A percentile compares a stretch with the other conserved stretches of the same genome.
Conservation (phyloP, 2,888 invertebrate species). For the Protonemura montana region DNA sequence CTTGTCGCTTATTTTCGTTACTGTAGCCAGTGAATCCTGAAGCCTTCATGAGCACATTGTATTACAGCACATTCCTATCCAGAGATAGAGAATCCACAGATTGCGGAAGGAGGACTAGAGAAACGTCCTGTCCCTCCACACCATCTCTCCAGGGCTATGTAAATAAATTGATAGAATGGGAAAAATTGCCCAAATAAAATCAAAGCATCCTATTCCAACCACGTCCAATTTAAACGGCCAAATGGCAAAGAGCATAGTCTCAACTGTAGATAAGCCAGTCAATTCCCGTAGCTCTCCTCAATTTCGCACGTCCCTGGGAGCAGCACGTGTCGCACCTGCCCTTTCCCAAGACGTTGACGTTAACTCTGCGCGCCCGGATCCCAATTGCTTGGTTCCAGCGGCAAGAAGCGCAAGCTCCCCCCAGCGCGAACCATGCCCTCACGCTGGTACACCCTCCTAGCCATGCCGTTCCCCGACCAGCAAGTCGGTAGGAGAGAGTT, state of each 20-base stretch:
- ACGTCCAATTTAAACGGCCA: neutral
- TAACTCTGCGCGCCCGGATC: conserved; percentile 8
- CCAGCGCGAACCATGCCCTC: conserved; percentile 69
- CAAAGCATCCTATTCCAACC: too few relatives aligned
- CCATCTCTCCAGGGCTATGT: too few relatives aligned
- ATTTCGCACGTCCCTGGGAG: conserved; percentile 32
- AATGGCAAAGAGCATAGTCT: neutral
- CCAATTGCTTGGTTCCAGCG: conserved; percentile 56
- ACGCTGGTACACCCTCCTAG: conserved; percentile 89
- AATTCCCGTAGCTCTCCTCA: neutral
- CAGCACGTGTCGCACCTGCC: conserved; percentile 14
- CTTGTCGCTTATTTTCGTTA: conserved; percentile 13
- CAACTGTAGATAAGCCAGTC: neutral
- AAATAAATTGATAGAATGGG: too few relatives aligned
- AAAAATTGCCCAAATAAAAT: too few relatives aligned
- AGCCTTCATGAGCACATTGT: conserved; percentile 35
- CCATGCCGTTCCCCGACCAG: conserved; percentile 92
- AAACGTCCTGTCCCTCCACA: neutral
- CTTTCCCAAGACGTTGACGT: neutral
- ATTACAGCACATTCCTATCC: conserved; percentile 39
- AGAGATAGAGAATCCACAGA: neutral
- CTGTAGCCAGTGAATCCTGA: conserved; percentile 15
- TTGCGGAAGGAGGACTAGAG: neutral
- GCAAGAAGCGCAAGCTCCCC: conserved; percentile 59
- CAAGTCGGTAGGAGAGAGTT: conserved; percentile 86